Percentiles rank a stretch among this genome's conserved stretches.
phyloP scores from a whole-genome alignment of 2,797 vertebrate genomes.

The Graptemys geographica region DNA sequence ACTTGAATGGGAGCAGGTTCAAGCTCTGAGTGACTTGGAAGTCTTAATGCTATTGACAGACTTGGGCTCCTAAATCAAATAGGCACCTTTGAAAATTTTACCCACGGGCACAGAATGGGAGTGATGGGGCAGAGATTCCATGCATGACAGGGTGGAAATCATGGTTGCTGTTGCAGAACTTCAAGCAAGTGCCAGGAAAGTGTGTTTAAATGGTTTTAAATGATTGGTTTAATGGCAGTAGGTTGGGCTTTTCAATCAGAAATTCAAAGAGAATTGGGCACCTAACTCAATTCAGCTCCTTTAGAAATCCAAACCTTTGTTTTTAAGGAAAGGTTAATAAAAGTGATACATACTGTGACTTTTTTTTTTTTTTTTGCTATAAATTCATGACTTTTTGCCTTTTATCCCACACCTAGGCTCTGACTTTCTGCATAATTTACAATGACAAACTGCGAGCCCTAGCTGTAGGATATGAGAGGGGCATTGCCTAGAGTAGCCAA shows the following conservation, averaged over 20 bases:
- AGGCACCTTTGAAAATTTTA: neutral
- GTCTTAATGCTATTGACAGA: neutral
- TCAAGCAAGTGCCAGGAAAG: neutral
- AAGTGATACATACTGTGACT: neutral
- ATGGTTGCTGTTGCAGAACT: neutral
- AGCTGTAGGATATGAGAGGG: accelerated
- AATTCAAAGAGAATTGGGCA: neutral
- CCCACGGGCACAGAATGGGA: neutral
- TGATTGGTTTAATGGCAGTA: neutral
- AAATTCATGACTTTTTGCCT: neutral
- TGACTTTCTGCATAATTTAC: neutral
- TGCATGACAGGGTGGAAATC: neutral
- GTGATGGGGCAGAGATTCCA: neutral
- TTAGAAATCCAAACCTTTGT: neutral
- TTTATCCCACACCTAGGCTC: neutral
- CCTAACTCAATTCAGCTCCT: neutral
- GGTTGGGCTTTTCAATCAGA: neutral
- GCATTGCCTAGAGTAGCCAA: neutral
- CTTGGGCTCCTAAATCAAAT: neutral
- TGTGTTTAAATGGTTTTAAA: neutral
- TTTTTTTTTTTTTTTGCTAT: neutral
- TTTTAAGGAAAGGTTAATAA: neutral
- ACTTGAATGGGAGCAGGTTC: neutral
- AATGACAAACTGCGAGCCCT: neutral
- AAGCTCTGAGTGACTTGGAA: neutral